Base-by-base conservation (phyloP, 2,113 vertebrate genomes). In the Aix galericulata region DNA sequence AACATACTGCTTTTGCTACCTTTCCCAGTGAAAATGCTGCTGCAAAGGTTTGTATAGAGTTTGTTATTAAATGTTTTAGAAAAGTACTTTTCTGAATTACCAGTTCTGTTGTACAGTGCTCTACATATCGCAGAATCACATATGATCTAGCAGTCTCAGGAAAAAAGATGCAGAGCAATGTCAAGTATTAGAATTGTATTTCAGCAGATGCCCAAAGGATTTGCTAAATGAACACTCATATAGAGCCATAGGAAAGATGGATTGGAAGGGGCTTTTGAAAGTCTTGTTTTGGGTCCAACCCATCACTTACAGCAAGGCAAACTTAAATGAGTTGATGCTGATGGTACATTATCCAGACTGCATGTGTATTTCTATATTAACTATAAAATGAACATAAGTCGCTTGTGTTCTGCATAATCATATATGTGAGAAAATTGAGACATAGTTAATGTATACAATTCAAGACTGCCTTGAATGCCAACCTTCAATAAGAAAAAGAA, bases 1-100 rank as follows among this genome's bases (percentile, higher is more conserved):
- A 99, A 98, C 98, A 99, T 89, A 98, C 98, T 44, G 99, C 99
- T 25, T 99, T 99, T 97, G 99, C 99, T 48, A 98, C 98, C 10
- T 99, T 99, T 81, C 96, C 97, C 71, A 99, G 97, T 96, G 98
- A 99, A 96, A 98, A 97, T 48, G 97, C 98, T 53, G 99, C 99
- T 69, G 86, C 97, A 75, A 99, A 99, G 98, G 99, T 99, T 95
- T 62, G 97, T 96, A 17, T 67, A 77, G 69, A 81, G 63, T 46
- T 86, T 91, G 36, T 72, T 59, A 21, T 2, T 74, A 53, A 86
- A 22, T 13, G n/a, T 85, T 86, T 72, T 44, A 72, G 6, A 17
- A 62, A 59, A 90, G 48, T 8, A 6, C 5, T 59, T 46, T 46
- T 31, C 42, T 72, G 34, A 52, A 32, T 20, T 78, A 12, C 11